phyloP scores from a whole-genome alignment of 2,888 invertebrate species.

The Schizotus pectinicornis region DNA sequence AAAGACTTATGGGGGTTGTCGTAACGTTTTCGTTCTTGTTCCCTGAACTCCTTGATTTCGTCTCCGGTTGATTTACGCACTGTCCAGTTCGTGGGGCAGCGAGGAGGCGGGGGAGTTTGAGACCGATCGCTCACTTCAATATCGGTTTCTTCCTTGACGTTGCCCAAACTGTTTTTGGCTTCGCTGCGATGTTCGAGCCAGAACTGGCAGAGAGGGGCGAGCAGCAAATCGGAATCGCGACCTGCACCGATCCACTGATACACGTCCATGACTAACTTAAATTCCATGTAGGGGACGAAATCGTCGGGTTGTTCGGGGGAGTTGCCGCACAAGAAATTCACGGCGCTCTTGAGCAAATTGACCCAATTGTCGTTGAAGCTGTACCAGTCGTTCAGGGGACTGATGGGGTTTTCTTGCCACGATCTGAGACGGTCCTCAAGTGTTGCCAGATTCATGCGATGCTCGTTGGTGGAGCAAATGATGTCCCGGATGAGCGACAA shows the following conservation, averaged over 20 bases:
- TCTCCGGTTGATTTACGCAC: conserved; percentile 79
- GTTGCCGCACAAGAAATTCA: conserved; percentile 85
- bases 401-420: conserved; percentile 82
- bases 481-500: conserved; percentile 87
- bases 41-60: conserved; percentile 78
- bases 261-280: conserved; percentile 72
- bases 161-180: conserved; percentile 40
- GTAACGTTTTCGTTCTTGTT: conserved; percentile 84
- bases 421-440: conserved; percentile 74
- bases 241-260: conserved; percentile 96
- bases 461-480: conserved; percentile 84
- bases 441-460: conserved; percentile 78
- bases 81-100: conserved; percentile 82
- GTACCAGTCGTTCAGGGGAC: conserved; percentile 84
- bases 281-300: conserved; percentile 88
- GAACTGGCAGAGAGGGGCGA: conserved; percentile 76
- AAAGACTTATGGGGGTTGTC: conserved; percentile 90
- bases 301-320: conserved; percentile 81
- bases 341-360: conserved; percentile 75
- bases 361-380: conserved; percentile 75
- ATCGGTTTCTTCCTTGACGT: conserved; percentile 55
- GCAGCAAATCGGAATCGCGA: conserved; percentile 82
- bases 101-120: conserved; percentile 62
- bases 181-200: conserved; percentile 75
- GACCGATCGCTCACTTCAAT: conserved; percentile 55